Evolutionary conservation across 2,113 vertebrate species (phyloP).

Genomic region (Microcebus murinus): DNA sequence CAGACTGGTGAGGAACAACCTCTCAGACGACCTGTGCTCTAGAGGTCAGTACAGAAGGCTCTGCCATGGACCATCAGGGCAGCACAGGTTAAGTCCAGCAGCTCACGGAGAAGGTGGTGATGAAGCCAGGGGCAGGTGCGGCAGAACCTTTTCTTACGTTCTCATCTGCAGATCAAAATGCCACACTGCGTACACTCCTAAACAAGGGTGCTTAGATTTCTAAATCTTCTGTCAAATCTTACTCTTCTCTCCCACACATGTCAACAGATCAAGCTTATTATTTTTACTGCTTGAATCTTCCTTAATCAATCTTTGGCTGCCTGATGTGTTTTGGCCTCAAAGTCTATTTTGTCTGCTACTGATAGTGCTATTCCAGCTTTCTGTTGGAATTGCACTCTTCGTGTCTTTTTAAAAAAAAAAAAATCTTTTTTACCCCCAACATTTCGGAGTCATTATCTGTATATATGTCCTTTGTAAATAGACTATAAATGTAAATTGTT

Average conservation of each 20-base stretch:
- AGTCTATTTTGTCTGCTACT: background rate
- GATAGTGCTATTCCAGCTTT: background rate
- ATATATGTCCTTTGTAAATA: background rate
- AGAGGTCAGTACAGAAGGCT: background rate
- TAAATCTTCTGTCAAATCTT: background rate
- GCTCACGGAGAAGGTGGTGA: background rate
- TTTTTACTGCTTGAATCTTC: background rate
- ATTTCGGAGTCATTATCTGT: background rate
- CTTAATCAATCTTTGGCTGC: background rate
- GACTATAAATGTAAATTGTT: background rate
- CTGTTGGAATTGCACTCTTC: background rate
- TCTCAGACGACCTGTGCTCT: background rate
- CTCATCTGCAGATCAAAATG: background rate
- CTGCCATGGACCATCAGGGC: background rate
- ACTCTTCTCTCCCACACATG: background rate
- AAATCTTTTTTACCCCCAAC: background rate
- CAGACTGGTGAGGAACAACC: background rate
- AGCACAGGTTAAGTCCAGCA: background rate
- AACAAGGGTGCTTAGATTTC: background rate
- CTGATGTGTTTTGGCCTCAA: background rate
- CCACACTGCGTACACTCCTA: accelerated
- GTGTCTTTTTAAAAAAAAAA: background rate
- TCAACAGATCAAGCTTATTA: background rate
- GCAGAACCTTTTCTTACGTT: background rate
- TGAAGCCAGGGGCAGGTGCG: background rate